These are phyloP conservation scores for Pteronotus mesoamericanus DNA, from an alignment of 2,797 vertebrate species.

Conservation along the genomic window DNA sequence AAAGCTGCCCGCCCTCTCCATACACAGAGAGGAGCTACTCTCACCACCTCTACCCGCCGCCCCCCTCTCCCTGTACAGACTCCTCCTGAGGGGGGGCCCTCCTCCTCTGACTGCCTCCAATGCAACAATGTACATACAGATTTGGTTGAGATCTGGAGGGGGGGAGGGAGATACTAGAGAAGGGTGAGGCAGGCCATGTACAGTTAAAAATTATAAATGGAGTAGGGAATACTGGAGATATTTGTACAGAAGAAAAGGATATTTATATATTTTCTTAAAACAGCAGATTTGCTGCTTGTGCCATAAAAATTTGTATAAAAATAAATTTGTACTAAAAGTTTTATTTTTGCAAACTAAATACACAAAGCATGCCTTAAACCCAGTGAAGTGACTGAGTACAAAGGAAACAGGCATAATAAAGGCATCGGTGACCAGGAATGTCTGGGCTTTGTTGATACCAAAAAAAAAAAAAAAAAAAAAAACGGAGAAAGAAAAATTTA, in stretches of 20 bases:
- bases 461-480: constrained; percentile 79
- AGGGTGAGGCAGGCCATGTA: constrained; percentile 79
- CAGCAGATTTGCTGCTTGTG: constrained; percentile 91
- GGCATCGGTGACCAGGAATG: constrained; percentile 78
- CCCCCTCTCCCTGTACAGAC: constrained; percentile 97
- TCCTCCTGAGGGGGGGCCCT: constrained; percentile 90
- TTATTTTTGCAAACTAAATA: constrained; percentile 92
- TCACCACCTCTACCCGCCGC: constrained; percentile 96
- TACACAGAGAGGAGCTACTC: constrained; percentile 97
- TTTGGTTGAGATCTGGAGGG: constrained; percentile 83
- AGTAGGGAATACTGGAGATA: constrained; percentile 82
- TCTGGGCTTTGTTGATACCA: constrained; percentile 86
- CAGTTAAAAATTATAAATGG: constrained; percentile 81
- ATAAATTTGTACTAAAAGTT: constrained; percentile 93
- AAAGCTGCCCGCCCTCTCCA: constrained; percentile 96
- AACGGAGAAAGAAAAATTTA: constrained; percentile 49
- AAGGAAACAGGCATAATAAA: constrained; percentile 81
- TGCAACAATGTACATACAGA: constrained; percentile 88
- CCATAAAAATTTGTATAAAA: constrained; percentile 95
- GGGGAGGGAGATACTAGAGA: constrained; percentile 80
- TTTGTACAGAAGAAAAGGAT: constrained; percentile 94
- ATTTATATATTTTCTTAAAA: constrained; percentile 99
- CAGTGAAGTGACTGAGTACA: constrained; percentile 84
- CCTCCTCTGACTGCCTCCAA: constrained; percentile 73
- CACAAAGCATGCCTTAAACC: constrained; percentile 96